Percentiles rank a stretch among this genome's conserved stretches.
phyloP scores from a whole-genome alignment of 23 tunicate genomes.

The Clavelina lepadiformis region DNA sequence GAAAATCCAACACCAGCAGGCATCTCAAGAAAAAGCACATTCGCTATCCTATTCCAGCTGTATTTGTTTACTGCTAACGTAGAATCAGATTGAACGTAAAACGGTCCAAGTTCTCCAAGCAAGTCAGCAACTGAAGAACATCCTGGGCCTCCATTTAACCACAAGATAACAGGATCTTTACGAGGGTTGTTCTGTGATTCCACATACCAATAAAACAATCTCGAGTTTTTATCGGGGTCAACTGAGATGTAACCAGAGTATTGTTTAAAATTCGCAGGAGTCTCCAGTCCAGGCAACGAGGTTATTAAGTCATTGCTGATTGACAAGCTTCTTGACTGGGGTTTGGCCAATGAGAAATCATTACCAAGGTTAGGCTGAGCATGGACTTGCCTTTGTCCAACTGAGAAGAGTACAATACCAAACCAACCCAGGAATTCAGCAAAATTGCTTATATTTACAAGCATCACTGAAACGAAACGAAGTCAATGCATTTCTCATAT shows the following conservation, averaged over 20 bases:
- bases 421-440: no score
- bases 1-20: conserved; percentile 23
- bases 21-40: conserved; percentile 7
- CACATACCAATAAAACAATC: conserved; percentile 12
- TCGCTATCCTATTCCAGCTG: conserved; percentile 16
- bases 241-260: conserved; percentile 2
- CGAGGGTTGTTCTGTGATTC: conserved; percentile 1
- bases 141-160: conserved; percentile 12
- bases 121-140: conserved; percentile 4
- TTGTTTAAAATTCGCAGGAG: conserved; percentile 3
- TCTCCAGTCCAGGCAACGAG: not conserved
- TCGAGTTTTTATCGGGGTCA: not conserved
- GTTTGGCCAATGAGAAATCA: no score
- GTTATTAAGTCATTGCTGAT: conserved; percentile 3
- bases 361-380: no score
- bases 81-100: not conserved
- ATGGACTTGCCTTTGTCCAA: no score
- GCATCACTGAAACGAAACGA: no score
- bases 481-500: no score
- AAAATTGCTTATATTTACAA: no score
- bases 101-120: conserved; percentile 1
- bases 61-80: conserved; percentile 1
- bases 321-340: no score
- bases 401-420: no score
- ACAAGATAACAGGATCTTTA: conserved; percentile 6